phyloP scores from a whole-genome alignment of 2,113 vertebrate genomes.

The Coryphaenoides rupestris region DNA sequence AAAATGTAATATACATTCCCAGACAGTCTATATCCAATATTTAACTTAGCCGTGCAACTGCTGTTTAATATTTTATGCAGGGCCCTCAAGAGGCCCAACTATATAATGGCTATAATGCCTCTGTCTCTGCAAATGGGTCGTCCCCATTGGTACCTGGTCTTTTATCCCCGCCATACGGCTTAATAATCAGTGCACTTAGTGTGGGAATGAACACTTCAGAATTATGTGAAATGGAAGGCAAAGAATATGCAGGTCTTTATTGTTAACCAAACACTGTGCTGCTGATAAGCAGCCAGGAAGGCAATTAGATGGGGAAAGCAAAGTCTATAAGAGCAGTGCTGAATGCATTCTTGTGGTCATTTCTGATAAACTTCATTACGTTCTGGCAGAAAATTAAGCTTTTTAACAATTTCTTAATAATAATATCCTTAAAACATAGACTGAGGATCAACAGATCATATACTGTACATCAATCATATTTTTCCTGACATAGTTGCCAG shows the following conservation, averaged over 20 bases:
- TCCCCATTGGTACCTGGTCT: neutral
- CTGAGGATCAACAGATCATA: too few relatives aligned
- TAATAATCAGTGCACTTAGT: neutral
- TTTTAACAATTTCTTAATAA: too few relatives aligned
- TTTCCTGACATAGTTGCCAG: too few relatives aligned
- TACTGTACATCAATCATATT: too few relatives aligned
- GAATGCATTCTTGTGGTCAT: too few relatives aligned
- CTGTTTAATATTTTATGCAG: neutral
- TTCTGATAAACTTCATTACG: too few relatives aligned
- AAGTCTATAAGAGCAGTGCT: too few relatives aligned
- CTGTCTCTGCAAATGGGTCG: neutral
- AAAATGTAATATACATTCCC: neutral
- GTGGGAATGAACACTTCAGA: neutral
- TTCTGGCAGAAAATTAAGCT: too few relatives aligned
- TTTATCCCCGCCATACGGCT: neutral
- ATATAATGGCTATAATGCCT: neutral
- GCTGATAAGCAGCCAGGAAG: too few relatives aligned
- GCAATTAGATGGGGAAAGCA: too few relatives aligned
- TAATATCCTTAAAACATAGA: too few relatives aligned
- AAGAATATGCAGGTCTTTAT: slow-evolving; percentile 1
- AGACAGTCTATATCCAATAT: slow-evolving; percentile 1
- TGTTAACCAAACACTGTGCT: neutral
- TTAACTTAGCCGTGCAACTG: neutral
- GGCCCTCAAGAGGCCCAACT: neutral
- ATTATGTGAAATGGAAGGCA: neutral